phyloP scores from a whole-genome alignment of 2,797 vertebrate species.

The Tolypeutes matacus region DNA sequence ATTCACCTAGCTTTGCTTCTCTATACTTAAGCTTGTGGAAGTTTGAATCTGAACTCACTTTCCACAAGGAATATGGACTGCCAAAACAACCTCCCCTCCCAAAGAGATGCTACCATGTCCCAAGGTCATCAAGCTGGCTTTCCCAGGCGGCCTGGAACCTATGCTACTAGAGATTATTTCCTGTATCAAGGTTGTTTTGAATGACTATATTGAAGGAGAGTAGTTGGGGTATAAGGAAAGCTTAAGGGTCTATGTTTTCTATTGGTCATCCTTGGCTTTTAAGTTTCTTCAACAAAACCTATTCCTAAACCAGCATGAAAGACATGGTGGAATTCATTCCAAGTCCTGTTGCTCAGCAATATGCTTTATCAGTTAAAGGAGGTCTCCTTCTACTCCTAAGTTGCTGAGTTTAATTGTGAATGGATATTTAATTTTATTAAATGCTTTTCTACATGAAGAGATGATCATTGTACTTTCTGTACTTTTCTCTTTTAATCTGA shows the following conservation, averaged over 20 bases:
- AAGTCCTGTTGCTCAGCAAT: background rate
- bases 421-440: background rate
- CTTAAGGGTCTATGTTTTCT: background rate
- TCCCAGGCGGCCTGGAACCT: background rate
- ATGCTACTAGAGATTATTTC: background rate
- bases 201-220: background rate
- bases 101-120: background rate
- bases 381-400: background rate
- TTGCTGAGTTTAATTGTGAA: background rate
- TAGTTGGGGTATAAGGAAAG: background rate
- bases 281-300: background rate
- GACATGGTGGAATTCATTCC: background rate
- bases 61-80: background rate
- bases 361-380: background rate
- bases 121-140: background rate
- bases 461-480: too few species aligned
- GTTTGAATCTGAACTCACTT: background rate
- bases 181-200: background rate
- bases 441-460: background rate
- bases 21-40: too few species aligned
- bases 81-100: background rate
- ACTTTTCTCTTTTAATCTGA: background rate
- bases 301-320: background rate
- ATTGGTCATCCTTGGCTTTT: background rate
- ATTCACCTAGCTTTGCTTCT: too few species aligned